phyloP scores from a whole-genome alignment of 2,797 vertebrate genomes.

The Lepus townsendii region DNA sequence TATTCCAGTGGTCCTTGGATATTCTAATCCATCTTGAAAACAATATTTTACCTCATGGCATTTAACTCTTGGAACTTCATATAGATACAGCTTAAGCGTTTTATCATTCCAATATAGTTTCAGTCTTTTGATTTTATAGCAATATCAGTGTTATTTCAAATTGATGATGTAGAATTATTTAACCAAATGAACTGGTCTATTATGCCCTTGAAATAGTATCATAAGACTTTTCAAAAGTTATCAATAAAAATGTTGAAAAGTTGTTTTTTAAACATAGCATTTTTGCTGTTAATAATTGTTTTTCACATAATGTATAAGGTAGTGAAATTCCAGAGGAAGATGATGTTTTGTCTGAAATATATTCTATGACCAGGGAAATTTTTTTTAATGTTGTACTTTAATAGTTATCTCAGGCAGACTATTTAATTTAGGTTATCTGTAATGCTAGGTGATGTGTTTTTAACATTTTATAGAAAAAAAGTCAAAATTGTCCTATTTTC shows the following conservation, averaged over 20 bases:
- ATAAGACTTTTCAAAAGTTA: constrained; percentile 92
- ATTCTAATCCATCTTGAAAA: no score
- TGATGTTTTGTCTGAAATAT: constrained; percentile 91
- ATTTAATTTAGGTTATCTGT: constrained; percentile 92
- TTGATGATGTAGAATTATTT: constrained; percentile 89
- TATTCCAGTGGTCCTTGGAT: no score
- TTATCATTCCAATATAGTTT: constrained; percentile 87
- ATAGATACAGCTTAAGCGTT: no score
- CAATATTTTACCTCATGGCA: no score
- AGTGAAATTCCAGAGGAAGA: constrained; percentile 84
- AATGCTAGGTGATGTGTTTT: constrained; percentile 90
- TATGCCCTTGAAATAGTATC: constrained; percentile 92
- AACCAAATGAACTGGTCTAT: constrained; percentile 89
- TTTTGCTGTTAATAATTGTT: constrained; percentile 90
- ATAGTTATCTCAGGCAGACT: constrained; percentile 91
- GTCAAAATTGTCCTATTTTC: constrained; percentile 92
- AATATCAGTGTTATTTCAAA: constrained; percentile 80
- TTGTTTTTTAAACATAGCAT: constrained; percentile 89
- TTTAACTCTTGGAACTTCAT: no score
- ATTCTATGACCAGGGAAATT: constrained; percentile 91
- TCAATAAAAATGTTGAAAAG: constrained; percentile 91
- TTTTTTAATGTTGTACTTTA: constrained; percentile 92
- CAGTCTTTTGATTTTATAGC: constrained; percentile 54
- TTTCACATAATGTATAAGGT: constrained; percentile 84
- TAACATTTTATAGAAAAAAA: constrained; percentile 85